phyloP scores from a whole-genome alignment of 2,797 vertebrate genomes.

The Onychomys torridus region DNA sequence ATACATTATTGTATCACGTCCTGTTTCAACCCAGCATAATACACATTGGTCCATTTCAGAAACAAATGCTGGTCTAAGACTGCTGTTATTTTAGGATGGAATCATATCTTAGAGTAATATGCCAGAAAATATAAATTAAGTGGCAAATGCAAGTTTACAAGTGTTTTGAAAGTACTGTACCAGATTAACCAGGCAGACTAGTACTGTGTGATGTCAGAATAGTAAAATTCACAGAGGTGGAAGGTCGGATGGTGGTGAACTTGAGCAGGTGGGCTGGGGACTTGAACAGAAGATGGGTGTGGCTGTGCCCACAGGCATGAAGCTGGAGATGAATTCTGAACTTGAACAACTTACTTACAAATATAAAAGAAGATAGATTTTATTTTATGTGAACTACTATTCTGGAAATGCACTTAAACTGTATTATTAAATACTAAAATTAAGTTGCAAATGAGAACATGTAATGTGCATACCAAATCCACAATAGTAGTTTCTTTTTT shows the following conservation, averaged over 20 bases:
- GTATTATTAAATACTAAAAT: not conserved
- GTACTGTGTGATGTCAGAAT: not conserved
- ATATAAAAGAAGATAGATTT: not conserved
- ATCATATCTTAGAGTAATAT: not conserved
- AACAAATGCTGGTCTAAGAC: not conserved
- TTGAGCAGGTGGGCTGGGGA: too few relatives aligned
- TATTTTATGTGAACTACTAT: not conserved
- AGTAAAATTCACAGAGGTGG: not conserved
- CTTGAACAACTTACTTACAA: not conserved
- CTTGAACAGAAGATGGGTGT: not conserved
- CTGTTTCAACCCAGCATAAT: not conserved
- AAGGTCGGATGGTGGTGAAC: not conserved
- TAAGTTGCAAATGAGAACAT: not conserved
- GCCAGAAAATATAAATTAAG: slow-evolving; percentile 6
- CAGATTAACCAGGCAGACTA: not conserved
- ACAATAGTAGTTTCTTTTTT: not conserved
- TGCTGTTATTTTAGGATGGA: not conserved
- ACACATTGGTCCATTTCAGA: not conserved
- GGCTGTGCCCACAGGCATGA: not conserved
- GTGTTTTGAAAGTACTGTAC: not conserved
- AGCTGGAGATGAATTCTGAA: not conserved
- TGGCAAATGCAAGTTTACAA: not conserved
- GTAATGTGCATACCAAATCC: not conserved
- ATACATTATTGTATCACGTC: not conserved
- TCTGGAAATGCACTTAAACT: not conserved